Base-by-base conservation (phyloP, 92 coral and sea anemone species). In the Parazoanthus atlanticus region DNA sequence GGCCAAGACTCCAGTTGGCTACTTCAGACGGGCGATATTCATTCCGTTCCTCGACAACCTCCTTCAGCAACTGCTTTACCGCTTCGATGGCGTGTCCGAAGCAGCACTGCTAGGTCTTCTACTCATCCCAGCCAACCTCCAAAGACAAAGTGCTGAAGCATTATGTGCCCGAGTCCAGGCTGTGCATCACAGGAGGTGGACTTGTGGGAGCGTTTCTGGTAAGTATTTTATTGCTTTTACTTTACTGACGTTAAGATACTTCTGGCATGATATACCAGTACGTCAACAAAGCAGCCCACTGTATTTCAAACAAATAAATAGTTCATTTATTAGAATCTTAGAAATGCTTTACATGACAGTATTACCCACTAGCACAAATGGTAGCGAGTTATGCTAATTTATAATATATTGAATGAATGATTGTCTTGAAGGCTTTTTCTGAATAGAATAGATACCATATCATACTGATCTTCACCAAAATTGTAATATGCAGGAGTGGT, bases 1-100 rank as follows among this genome's bases (percentile, higher is more conserved):
- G 70, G 89, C 94, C 76, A 89, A 73, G 89, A 89, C 86, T 74
- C 91, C 87, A 89, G 86, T 82, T 81, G 78, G 79, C 67, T 83
- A 86, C 90, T 92, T 80, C 71, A 75, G 89, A 92, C 90, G 92
- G 70, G 66, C 86, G 28, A 66, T 90, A 64, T 90, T 92, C 86
- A 70, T 86, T 85, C 88, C 91, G 75, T 92, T 89, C 90, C 91
- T 92, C 65, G 91, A 92, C 88, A 88, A 85, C 92, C 89, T 92
- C 49, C 56, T 91, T 82, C 82, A 91, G 80, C 90, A 91, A 83
- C 67, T 91, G 86, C 49, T 43, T 43, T 43, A 2, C 49, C 49
- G 49, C 92, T 92, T 92, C 66, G 79, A 86, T 85, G 94, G 90
- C 87, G 90, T 89, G 41, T 85, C 92, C 73, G 82, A 92, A 90